Evolutionary conservation across 2,888 invertebrate genomes (phyloP).

Genomic region (Abrostola tripartita): DNA sequence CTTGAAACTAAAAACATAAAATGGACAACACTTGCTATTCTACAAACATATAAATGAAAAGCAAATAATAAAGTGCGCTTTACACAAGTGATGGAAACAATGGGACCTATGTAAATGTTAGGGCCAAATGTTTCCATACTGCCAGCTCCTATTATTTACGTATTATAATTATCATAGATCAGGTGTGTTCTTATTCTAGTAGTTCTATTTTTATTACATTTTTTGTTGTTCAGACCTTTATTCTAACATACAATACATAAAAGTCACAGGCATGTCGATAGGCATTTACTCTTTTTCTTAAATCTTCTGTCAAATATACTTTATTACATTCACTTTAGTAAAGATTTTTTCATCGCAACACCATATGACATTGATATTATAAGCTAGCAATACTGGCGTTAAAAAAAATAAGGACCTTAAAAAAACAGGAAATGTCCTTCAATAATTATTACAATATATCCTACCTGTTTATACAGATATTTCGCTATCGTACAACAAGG

Average conservation of each 20-base stretch:
- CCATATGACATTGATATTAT: slow-evolving; percentile 1
- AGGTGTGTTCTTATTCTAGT: no score
- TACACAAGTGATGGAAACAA: slow-evolving; percentile 68
- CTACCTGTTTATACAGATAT: slow-evolving; percentile 9
- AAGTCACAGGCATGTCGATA: no score
- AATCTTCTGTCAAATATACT: no score
- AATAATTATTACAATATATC: neutral
- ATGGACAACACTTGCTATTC: slow-evolving; percentile 35
- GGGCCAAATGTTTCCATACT: slow-evolving; percentile 67
- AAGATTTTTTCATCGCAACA: neutral
- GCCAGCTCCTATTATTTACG: slow-evolving; percentile 40
- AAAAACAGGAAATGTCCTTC: slow-evolving; percentile 19
- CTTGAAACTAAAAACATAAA: slow-evolving; percentile 28
- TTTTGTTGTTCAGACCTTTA: no score
- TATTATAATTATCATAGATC: slow-evolving; percentile 10
- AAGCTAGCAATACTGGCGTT: no score
- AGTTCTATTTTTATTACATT: no score
- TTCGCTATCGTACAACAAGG: slow-evolving; percentile 7
- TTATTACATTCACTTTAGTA: no score
- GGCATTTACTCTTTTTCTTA: no score
- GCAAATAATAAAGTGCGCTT: slow-evolving; percentile 52
- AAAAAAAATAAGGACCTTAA: slow-evolving; percentile 13
- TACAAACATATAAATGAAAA: slow-evolving; percentile 47
- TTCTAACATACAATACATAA: no score
- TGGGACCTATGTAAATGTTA: slow-evolving; percentile 44